Base-by-base conservation (phyloP, 2,797 vertebrate genomes). In the Bradypus variegatus region DNA sequence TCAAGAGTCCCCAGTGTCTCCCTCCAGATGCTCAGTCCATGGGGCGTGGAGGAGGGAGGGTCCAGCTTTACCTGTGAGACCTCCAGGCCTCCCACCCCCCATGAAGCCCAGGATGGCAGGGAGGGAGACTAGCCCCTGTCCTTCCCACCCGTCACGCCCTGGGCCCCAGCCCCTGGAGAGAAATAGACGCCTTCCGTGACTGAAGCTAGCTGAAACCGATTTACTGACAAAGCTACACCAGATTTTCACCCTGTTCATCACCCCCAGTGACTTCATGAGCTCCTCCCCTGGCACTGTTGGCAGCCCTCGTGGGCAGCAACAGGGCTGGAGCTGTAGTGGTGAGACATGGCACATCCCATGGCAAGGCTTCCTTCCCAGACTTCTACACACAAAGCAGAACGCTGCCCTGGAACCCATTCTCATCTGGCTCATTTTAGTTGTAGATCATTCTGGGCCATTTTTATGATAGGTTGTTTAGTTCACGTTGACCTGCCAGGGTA, bases 1-100 rank as follows among this genome's bases (percentile, higher is more conserved):
- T 58, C 60, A 23, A 45, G 69, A 25, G 69, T 27, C 13, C 45
- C 45, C 13, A 6, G 53, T 2, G 13, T 45, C 15, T 7, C 27
- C 4, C 19, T 36, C 6, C 13, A 58, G 41, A 13, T 8, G 55
- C 88, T 83, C n/a, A 53, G 87, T 2, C 31, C 25, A 19, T 31
- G 21, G 27, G 14, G 64, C 1, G 1, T 2, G 11, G 6, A 11
- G 11, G 18, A 25, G 8, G n/a, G 41, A 9, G 36, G 18, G 2
- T 41, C 10, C n/a, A 4, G 21, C 10, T 45, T 36, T 11, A n/a
- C 18, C 69, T 12, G 9, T 7, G 3, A 73, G 19, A n/a, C 18
- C 12, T 7, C 18, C 8, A 3, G 9, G 18, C 33, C 14, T 31
- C 25, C 36, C 2, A 0, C 1, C 18, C 0, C 50, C 50, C 50